Conservation (phyloP, 2,888 invertebrate genomes). For the Drosophila macrospina region DNA sequence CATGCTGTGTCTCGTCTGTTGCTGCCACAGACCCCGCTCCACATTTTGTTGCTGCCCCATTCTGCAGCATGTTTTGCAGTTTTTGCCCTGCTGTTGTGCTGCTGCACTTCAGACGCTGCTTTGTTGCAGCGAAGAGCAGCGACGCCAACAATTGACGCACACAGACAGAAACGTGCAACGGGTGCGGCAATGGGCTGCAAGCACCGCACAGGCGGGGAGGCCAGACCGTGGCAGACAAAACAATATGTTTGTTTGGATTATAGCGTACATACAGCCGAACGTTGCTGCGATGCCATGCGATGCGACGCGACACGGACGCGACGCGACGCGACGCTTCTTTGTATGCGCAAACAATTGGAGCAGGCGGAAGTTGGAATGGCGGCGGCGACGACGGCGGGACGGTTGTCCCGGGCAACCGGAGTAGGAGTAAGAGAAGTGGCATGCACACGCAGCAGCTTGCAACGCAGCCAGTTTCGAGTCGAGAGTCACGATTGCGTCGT, state of each 20-base stretch:
- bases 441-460: slow-evolving; percentile 11
- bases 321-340: slow-evolving; percentile 72
- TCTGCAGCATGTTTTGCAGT: slow-evolving; percentile 46
- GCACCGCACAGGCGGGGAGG: slow-evolving; percentile 17
- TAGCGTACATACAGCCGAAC: slow-evolving; percentile 52
- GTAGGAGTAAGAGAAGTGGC: slow-evolving; percentile 18
- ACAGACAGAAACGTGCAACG: slow-evolving; percentile 59
- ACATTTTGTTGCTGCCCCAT: neutral
- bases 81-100: slow-evolving; percentile 59
- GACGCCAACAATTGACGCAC: slow-evolving; percentile 75
- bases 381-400: slow-evolving; percentile 31
- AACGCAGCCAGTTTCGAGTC: neutral
- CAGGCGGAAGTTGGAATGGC: slow-evolving; percentile 77
- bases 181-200: slow-evolving; percentile 27
- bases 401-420: slow-evolving; percentile 59
- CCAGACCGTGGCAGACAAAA: slow-evolving; percentile 76
- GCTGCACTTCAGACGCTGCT: slow-evolving; percentile 77
- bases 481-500: slow-evolving; percentile 53
- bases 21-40: neutral
- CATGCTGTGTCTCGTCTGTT: slow-evolving; percentile 64
- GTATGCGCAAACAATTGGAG: slow-evolving; percentile 81
- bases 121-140: slow-evolving; percentile 68
- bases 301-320: slow-evolving; percentile 53
- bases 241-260: slow-evolving; percentile 81
- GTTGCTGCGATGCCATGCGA: slow-evolving; percentile 28